Evolutionary conservation across 2,797 vertebrate genomes (phyloP).

Genomic region (Etheostoma perlongum): DNA sequence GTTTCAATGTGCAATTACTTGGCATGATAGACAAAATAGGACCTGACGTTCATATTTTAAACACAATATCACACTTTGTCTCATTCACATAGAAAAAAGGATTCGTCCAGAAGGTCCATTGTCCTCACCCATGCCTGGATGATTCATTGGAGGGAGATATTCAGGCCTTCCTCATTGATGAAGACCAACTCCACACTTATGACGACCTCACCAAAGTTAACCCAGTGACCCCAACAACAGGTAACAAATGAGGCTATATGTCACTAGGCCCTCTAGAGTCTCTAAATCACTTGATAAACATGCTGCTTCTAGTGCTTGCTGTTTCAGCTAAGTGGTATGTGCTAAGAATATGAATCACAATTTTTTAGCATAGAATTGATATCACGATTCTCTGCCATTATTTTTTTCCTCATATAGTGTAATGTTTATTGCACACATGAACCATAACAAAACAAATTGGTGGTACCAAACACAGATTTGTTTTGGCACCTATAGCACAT

Average conservation of each 20-base stretch:
- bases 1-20: neutral
- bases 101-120: slow-evolving; percentile 56
- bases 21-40: neutral
- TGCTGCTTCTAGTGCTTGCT: neutral
- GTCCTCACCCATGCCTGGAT: slow-evolving; percentile 62
- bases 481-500: too few relatives aligned
- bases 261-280: neutral
- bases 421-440: too few relatives aligned
- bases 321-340: neutral
- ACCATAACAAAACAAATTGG: too few relatives aligned
- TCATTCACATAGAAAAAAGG: slow-evolving; percentile 79
- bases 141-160: slow-evolving; percentile 87
- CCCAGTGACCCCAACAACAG: slow-evolving; percentile 92
- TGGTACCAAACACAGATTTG: too few relatives aligned
- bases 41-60: neutral
- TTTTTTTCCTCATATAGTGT: too few relatives aligned
- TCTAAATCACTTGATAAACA: neutral
- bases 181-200: slow-evolving; percentile 88
- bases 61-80: neutral
- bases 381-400: too few relatives aligned
- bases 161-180: slow-evolving; percentile 88
- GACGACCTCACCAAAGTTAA: slow-evolving; percentile 98
- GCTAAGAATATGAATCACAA: too few relatives aligned
- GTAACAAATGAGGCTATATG: slow-evolving; percentile 69
- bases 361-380: too few relatives aligned